These are phyloP conservation scores for Malacoraja senta DNA, from an alignment of 2,797 vertebrate species.

Conservation along the genomic window DNA sequence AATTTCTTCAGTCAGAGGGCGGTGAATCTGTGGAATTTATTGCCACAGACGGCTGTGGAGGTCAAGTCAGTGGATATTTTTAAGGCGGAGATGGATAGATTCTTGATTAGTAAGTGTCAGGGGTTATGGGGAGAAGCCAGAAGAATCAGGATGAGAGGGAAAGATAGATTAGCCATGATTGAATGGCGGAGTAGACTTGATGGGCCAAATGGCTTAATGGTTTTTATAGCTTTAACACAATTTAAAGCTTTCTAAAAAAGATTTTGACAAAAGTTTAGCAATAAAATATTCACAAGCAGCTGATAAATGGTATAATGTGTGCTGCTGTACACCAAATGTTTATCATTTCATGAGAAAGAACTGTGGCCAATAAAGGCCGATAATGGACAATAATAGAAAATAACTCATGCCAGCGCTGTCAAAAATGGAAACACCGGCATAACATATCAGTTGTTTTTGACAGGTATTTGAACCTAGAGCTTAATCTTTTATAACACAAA, in stretches of 20 bases:
- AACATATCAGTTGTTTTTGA: background rate
- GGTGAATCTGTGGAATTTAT: too few species aligned
- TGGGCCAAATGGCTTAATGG: too few species aligned
- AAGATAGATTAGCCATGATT: too few species aligned
- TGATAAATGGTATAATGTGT: background rate
- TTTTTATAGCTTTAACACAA: too few species aligned
- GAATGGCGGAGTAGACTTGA: too few species aligned
- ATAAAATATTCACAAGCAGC: background rate
- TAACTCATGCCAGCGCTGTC: background rate
- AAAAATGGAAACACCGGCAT: background rate
- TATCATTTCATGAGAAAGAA: background rate
- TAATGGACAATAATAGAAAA: background rate
- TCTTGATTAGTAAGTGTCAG: too few species aligned
- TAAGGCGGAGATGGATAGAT: too few species aligned
- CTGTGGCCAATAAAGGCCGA: background rate
- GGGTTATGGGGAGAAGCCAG: too few species aligned
- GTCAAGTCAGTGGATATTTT: too few species aligned
- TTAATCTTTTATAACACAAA: background rate
- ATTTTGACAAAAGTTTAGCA: background rate
- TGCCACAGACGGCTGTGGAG: too few species aligned
- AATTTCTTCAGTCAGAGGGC: too few species aligned
- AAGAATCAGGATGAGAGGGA: too few species aligned
- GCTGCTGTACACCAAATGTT: background rate
- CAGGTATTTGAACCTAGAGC: background rate
- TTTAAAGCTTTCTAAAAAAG: background rate